phyloP scores from a whole-genome alignment of 2,113 vertebrate genomes.

The Gymnogyps californianus region DNA sequence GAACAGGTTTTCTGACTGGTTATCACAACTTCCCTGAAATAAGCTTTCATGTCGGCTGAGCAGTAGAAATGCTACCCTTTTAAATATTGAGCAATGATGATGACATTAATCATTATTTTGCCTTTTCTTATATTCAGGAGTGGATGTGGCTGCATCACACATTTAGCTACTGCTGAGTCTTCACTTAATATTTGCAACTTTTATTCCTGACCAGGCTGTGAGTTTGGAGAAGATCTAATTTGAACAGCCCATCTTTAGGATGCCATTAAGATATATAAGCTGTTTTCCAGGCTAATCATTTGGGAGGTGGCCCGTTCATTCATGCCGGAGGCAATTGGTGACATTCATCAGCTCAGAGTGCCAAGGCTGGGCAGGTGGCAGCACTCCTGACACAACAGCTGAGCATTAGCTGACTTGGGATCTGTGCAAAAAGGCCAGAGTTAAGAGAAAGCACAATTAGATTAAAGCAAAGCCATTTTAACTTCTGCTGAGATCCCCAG shows the following conservation, averaged over 20 bases:
- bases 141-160: not conserved
- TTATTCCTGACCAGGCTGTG: not conserved
- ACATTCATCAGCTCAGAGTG: not conserved
- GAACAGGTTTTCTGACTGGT: not conserved
- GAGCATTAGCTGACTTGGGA: constrained; percentile 18
- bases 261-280: not conserved
- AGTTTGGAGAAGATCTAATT: not conserved
- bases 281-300: not conserved
- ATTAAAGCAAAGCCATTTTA: not conserved
- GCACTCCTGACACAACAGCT: constrained; percentile 3
- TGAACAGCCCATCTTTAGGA: not conserved
- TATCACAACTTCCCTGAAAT: not conserved
- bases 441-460: not conserved
- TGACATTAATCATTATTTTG: not conserved
- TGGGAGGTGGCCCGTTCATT: not conserved
- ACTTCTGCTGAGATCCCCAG: not conserved
- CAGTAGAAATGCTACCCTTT: not conserved
- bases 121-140: not conserved
- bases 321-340: not conserved
- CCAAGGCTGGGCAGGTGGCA: constrained; percentile 9
- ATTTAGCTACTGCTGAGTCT: not conserved
- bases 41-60: not conserved
- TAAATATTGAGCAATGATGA: not conserved
- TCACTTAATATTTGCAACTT: not conserved
- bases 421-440: not conserved